Percentiles rank a stretch among this genome's conserved stretches.
These are phyloP conservation scores for Picus viridis DNA, from an alignment of 2,797 vertebrate genomes.

Conservation along the genomic window DNA sequence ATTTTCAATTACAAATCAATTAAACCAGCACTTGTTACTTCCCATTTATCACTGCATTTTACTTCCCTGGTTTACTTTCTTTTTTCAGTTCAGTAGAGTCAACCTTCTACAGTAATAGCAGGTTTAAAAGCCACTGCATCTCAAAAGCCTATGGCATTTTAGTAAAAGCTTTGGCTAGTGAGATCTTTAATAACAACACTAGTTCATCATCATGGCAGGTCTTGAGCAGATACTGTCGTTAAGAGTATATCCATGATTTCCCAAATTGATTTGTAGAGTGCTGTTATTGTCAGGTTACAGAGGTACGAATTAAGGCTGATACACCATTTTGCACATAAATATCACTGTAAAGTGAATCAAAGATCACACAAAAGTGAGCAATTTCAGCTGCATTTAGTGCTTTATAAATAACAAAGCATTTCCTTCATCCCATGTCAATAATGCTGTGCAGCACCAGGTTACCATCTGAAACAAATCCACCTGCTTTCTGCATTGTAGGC, in stretches of 20 bases:
- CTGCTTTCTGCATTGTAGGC: neutral
- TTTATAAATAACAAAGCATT: neutral
- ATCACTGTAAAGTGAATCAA: neutral
- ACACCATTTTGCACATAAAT: neutral
- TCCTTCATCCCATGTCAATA: neutral
- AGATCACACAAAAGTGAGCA: neutral
- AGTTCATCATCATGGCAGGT: neutral
- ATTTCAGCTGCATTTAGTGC: neutral
- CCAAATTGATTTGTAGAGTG: neutral
- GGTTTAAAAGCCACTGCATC: neutral
- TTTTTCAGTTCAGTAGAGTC: neutral
- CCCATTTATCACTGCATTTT: conserved; percentile 21
- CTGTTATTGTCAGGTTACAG: neutral
- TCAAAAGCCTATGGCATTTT: neutral
- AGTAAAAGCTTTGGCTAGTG: neutral
- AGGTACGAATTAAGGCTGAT: neutral
- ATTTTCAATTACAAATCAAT: conserved; percentile 38
- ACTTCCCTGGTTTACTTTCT: neutral
- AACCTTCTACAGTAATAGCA: neutral
- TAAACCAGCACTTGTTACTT: conserved; percentile 20
- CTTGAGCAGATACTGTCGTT: neutral
- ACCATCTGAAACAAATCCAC: neutral
- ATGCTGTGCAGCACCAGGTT: neutral
- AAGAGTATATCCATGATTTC: neutral
- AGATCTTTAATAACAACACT: neutral